Base-by-base conservation (phyloP, 2,888 invertebrate species). In the Lasioglossum figueresi region DNA sequence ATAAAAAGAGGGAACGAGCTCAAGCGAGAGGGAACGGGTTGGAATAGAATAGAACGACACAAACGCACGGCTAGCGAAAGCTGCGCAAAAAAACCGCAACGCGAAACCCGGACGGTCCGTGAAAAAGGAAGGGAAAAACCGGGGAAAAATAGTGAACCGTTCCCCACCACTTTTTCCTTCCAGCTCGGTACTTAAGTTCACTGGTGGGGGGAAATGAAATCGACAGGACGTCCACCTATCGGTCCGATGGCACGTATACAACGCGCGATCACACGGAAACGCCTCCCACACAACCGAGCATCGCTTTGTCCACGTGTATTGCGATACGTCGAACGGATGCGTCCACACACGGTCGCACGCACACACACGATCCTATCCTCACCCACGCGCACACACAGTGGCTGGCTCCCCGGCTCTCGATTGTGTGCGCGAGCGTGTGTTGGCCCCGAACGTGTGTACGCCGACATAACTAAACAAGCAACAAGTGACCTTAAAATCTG, bases 401-500 rank as follows among this genome's bases (percentile, higher is more conserved):
- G 48, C 40, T 6, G 10, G n/a, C 43, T 56, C 8, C n/a, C 37
- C 14, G 12, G 19, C 43, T 63, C 12, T 27, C 72, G 40, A 48
- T 77, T 83, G 83, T 82, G 82, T 56, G 83, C 80, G 79, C 73
- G 83, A 78, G 79, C 76, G 79, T 81, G 82, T 88, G 88, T 82
- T 85, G 85, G 56, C 56, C 82, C 86, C 83, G 85, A 86, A 85
- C 90, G 91, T 90, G 88, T 90, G 82, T 91, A 88, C 91, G 89
- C 87, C 92, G 92, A 93, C 94, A 93, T 94, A 93, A 93, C 94
- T 94, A 94, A 94, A 94, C 94, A 94, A 94, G 94, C 94, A 94
- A 94, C 94, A 94, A 94, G 94, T 94, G 94, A 94, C 94, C 93
- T 94, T 94, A 93, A 93, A 94, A 94, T 94, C 92, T 92, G 92